A percentile compares a stretch with the other conserved stretches of the same genome.
phyloP scores from a whole-genome alignment of 2,888 invertebrate species.

The Blastobasis lacticolella region DNA sequence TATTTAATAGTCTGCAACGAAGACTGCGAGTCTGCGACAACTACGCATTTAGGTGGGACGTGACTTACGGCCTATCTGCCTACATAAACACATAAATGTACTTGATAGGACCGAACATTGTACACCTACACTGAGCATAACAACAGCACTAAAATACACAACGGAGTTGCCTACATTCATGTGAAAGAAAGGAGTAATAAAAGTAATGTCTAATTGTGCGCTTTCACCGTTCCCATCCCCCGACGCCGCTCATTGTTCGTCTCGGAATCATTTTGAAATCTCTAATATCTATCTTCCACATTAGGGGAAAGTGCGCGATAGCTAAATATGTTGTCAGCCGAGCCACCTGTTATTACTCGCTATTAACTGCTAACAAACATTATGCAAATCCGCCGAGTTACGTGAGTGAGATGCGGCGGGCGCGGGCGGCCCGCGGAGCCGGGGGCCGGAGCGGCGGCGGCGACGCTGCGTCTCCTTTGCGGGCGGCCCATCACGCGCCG shows the following conservation, averaged over 20 bases:
- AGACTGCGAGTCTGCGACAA: no score
- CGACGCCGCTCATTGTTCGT: conserved; percentile 24
- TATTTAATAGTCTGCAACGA: no score
- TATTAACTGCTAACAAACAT: conserved; percentile 25
- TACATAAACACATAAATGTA: no score
- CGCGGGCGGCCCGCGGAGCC: no score
- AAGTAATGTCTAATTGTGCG: conserved; percentile 13
- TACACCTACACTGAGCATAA: no score
- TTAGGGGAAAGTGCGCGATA: conserved; percentile 48
- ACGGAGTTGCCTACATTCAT: neutral
- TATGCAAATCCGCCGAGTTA: conserved; percentile 31
- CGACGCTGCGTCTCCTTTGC: no score
- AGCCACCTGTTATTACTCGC: conserved; percentile 34
- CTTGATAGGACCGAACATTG: no score
- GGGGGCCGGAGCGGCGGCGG: no score
- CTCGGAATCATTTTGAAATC: conserved; percentile 36
- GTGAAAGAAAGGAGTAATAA: neutral
- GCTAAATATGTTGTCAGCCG: conserved; percentile 37
- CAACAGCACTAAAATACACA: no score
- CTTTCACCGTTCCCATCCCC: conserved; percentile 15
- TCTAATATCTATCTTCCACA: conserved; percentile 32
- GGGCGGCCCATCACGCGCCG: conserved; percentile 16
- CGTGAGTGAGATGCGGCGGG: conserved; percentile 10
- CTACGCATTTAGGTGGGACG: no score
- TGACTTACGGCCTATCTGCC: no score